These are phyloP conservation scores for Ochotona princeps DNA, from an alignment of 2,113 vertebrate species.

Conservation along the genomic window DNA sequence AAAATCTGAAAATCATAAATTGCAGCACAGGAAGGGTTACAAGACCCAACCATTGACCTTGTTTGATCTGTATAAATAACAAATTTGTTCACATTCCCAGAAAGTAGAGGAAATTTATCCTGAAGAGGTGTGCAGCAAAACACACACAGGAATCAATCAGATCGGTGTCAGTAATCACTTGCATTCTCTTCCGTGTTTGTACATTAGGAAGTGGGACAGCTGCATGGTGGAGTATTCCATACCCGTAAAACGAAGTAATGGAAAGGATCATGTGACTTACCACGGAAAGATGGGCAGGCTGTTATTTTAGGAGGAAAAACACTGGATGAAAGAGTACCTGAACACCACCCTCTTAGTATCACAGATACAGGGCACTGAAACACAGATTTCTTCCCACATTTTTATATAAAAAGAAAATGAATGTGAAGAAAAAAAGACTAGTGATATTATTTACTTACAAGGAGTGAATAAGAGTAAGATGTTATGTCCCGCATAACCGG, in stretches of 20 bases:
- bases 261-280: background rate
- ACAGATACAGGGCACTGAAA: background rate
- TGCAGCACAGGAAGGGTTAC: background rate
- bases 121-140: background rate
- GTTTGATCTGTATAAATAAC: background rate
- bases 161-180: background rate
- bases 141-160: background rate
- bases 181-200: background rate
- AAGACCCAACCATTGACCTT: no score
- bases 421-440: background rate
- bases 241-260: background rate
- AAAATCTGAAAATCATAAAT: conserved; percentile 7
- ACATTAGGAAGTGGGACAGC: background rate
- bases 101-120: background rate
- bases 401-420: background rate
- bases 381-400: background rate
- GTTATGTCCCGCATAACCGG: background rate
- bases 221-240: background rate
- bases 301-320: background rate
- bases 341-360: background rate
- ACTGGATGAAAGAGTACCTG: background rate
- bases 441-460: background rate
- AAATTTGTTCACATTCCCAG: background rate
- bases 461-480: no score
- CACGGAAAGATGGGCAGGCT: background rate